Evolutionary conservation across 2,888 invertebrate species (phyloP).

Genomic region (Cepaea hortensis): DNA sequence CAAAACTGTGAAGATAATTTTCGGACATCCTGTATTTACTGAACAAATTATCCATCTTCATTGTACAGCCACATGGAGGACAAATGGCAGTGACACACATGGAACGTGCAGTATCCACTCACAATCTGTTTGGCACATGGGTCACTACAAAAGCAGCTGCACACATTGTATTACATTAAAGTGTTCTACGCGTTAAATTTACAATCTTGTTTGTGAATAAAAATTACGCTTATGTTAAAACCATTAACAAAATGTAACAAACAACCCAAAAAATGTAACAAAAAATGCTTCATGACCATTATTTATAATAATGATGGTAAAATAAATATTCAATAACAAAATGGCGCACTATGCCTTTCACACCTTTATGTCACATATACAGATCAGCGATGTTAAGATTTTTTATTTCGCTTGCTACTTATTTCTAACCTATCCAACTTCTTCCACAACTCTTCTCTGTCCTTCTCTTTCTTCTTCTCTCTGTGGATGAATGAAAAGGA

Average conservation of each 20-base stretch:
- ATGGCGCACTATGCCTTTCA: slow-evolving; percentile 42
- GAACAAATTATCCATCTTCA: no score
- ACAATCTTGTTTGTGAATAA: not conserved
- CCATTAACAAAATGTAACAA: slow-evolving; percentile 28
- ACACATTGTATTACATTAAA: slow-evolving; percentile 10
- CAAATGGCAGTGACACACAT: not conserved
- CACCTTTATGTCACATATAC: slow-evolving; percentile 40
- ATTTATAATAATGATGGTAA: slow-evolving; percentile 48
- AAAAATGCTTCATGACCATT: slow-evolving; percentile 36
- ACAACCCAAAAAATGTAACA: not conserved
- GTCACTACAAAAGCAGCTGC: slow-evolving; percentile 36
- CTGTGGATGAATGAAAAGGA: slow-evolving; percentile 77
- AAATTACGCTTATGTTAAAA: not conserved
- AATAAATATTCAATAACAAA: slow-evolving; percentile 49
- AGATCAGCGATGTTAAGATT: slow-evolving; percentile 50
- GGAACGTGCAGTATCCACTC: not conserved
- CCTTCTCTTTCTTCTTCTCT: slow-evolving; percentile 96
- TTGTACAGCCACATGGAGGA: not conserved
- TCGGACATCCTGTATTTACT: no score
- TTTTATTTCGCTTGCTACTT: slow-evolving; percentile 64
- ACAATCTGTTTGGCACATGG: slow-evolving; percentile 32
- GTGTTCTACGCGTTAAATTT: not conserved
- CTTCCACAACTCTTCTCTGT: slow-evolving; percentile 96
- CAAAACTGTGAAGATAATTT: no score
- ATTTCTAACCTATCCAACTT: slow-evolving; percentile 76